Evolutionary conservation across 2,888 invertebrate species (phyloP).

Genomic region (Chymomyza fuscimana): DNA sequence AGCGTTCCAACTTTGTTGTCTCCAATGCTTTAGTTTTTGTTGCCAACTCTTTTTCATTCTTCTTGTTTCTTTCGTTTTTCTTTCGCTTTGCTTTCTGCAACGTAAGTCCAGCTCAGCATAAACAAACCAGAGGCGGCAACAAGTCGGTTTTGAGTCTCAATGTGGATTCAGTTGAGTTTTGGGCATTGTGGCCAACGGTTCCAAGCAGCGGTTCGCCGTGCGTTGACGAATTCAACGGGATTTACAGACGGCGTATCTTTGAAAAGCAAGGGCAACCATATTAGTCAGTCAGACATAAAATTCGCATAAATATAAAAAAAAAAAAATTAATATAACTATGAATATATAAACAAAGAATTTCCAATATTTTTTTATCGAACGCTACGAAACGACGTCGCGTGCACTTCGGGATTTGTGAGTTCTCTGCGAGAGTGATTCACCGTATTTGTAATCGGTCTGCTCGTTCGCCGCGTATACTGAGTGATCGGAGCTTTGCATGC

Average conservation of each 20-base stretch:
- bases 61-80: neutral
- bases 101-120: slow-evolving; percentile 18
- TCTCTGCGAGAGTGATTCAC: slow-evolving; percentile 51
- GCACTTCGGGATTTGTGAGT: neutral
- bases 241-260: neutral
- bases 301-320: neutral
- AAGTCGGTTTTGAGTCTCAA: slow-evolving; percentile 22
- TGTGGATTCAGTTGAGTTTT: slow-evolving; percentile 59
- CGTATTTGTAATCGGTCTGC: slow-evolving; percentile 61
- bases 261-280: neutral
- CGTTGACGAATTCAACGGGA: slow-evolving; percentile 18
- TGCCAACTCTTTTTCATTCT: slow-evolving; percentile 8
- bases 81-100: slow-evolving; percentile 38
- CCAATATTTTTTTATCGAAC: neutral
- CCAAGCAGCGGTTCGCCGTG: slow-evolving; percentile 60
- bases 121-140: neutral
- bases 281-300: neutral
- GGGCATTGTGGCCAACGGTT: slow-evolving; percentile 71
- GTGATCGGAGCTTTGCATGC: slow-evolving; percentile 48
- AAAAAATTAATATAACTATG: neutral
- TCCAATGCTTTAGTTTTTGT: slow-evolving; percentile 7
- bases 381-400: neutral
- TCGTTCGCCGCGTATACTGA: slow-evolving; percentile 62
- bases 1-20: slow-evolving; percentile 32
- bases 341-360: neutral